A percentile compares a stretch with the other conserved stretches of the same genome.
These are phyloP conservation scores for Trachelipus rathkii DNA, from an alignment of 1,140 invertebrate genomes.

Conservation along the genomic window DNA sequence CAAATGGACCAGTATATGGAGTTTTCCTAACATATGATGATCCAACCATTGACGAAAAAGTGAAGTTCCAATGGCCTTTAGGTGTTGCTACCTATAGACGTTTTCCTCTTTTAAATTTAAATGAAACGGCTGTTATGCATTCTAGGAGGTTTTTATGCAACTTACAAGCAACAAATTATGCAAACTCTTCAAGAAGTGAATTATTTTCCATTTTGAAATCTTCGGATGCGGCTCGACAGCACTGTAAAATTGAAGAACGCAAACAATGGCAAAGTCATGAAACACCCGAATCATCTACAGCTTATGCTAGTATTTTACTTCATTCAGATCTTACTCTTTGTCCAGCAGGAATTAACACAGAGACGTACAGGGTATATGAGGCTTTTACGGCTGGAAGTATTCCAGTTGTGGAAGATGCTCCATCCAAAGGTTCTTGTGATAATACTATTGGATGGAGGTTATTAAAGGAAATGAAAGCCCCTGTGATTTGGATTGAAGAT, in stretches of 20 bases:
- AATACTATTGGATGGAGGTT: not conserved
- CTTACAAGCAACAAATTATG: not conserved
- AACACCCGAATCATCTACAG: not conserved
- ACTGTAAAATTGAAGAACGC: not conserved
- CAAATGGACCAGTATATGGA: not conserved
- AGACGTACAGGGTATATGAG: not conserved
- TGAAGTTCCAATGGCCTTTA: not conserved
- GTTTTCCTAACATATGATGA: not conserved
- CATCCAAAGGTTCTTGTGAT: constrained; percentile 2
- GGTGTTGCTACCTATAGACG: not conserved
- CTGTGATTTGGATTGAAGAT: not conserved
- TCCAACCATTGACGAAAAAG: not conserved
- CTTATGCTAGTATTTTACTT: not conserved
- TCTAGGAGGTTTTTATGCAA: not conserved
- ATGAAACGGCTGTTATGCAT: not conserved
- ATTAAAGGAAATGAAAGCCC: not conserved
- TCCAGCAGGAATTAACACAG: not conserved
- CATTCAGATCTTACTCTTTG: not conserved
- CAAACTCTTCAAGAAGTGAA: not conserved
- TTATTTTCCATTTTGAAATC: not conserved
- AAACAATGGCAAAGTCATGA: not conserved
- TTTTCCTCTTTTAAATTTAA: not conserved
- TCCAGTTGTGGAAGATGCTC: not conserved
- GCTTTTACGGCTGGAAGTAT: not conserved
- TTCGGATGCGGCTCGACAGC: not conserved